Base-by-base conservation (phyloP, 2,113 vertebrate species). In the Emydura subglobosa region DNA sequence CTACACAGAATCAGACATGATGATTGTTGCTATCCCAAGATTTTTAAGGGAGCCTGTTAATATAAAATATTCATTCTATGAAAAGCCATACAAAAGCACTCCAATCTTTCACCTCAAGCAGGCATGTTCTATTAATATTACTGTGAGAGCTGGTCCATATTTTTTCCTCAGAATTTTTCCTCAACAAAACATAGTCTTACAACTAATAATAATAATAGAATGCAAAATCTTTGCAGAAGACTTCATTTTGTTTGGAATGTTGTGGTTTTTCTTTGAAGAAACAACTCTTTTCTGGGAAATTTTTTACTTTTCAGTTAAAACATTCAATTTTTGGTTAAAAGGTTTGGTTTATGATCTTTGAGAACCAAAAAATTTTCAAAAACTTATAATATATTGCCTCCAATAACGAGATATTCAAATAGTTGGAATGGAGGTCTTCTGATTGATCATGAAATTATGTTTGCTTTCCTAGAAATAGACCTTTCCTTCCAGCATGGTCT, bases 21-120 rank as follows among this genome's bases (percentile, higher is more conserved):
- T 83, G 76, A 92, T 31, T 86, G 96, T 93, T 93, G 50, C 65
- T 85, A 79, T 34, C 65, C 78, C 61, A 88, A 94, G 93, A 88
- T 92, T 95, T 92, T 42, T 57, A 81, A 94, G 79, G 79, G 22
- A 83, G 54, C 47, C 24, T 91, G 85, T 96, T 96, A 95, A 91
- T 92, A 92, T 92, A 81, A 96, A 95, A 86, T 94, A 88, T 86
- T 95, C 95, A 88, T 65, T 91, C 50, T 86, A 68, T 42, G 79
- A 89, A 95, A 95, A 96, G 74, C 87, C 93, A 90, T 88, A 94
- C 87, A 96, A 96, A 96, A 83, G 93, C 88, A 81, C 86, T 78
- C 79, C 57, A 51, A 49, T 95, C 94, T 96, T 94, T 95, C 83
- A 51, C 79, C 53, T 92, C 92, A 85, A 95, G 94, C 82, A 94